Evolutionary conservation across 2,797 vertebrate species (phyloP).

Genomic region (Helarctos malayanus): DNA sequence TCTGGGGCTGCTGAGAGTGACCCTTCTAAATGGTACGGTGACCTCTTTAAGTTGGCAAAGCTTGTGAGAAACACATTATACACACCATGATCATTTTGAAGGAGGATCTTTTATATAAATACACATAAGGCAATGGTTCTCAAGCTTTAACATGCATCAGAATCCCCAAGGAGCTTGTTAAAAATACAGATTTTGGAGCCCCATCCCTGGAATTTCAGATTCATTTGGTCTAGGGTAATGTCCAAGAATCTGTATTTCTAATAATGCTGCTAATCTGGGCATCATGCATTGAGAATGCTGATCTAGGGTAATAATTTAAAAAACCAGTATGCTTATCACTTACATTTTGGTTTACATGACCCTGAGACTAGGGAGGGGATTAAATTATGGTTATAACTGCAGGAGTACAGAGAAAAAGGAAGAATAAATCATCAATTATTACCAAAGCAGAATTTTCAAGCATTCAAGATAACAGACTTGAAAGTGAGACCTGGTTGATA

Average conservation of each 20-base stretch:
- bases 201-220: background rate
- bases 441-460: constrained; percentile 42
- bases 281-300: constrained; percentile 10
- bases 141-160: background rate
- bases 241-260: constrained; percentile 1
- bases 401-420: constrained; percentile 2
- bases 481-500: background rate
- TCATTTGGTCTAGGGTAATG: background rate
- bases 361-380: background rate
- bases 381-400: background rate
- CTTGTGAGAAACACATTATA: background rate
- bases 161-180: background rate
- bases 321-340: background rate
- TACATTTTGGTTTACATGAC: background rate
- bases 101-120: background rate
- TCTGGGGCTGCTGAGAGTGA: background rate
- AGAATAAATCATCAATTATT: background rate
- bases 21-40: background rate
- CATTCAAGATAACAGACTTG: background rate
- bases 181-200: background rate
- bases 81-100: background rate
- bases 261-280: background rate
- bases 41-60: background rate
- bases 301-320: background rate
- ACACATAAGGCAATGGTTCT: background rate